Evolutionary conservation across 64 coral and sea anemone species (phyloP), one percentile per base, ranked within the genome.

Genomic region (Trachythela sp.): DNA sequence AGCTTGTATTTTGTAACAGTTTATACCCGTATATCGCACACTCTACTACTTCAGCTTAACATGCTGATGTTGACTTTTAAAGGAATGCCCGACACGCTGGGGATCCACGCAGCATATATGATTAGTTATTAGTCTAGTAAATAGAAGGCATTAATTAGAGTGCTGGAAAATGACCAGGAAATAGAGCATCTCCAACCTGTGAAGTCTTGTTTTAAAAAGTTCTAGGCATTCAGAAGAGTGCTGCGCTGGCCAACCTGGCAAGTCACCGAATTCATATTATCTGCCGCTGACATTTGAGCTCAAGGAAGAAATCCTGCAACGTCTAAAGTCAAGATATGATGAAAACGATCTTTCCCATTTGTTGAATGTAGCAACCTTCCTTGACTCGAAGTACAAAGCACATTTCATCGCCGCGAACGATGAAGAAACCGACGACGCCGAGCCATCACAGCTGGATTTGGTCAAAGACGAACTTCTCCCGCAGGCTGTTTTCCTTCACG

Each of bases 81-180:
- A 70, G 64, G 64, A 70, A 32, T 70, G 64, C 30, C 64, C 64
- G 64, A 70, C 64, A 70, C 24, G 64, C 20, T 70, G 64, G 64
- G 64, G 64, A 70, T 70, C 64, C 64, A 70, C 64, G 64, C 64
- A 70, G 30, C 64, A n/a, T n/a, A 70, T n/a, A 32, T 70, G 64
- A 70, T 70, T 70, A 70, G 64, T 70, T 22, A 22, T 32, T 7
- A 9, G 7, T 32, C 24, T 6, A 8, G 64, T 9, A 70, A 32
- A 9, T 9, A 70, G 30, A 70, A 70, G 64, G 64, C 64, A 22
- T 9, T 70, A 70, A 22, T 7, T 6, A 22, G 64, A 32, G 64
- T 70, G 64, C 64, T 70, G 18, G 64, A 22, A 22, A 70, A 70
- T 70, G 64, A 70, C 64, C 7, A 70, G 64, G 24, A 70, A n/a